Evolutionary conservation across 1,140 invertebrate genomes (phyloP).

Genomic region (Aethina tumida): DNA sequence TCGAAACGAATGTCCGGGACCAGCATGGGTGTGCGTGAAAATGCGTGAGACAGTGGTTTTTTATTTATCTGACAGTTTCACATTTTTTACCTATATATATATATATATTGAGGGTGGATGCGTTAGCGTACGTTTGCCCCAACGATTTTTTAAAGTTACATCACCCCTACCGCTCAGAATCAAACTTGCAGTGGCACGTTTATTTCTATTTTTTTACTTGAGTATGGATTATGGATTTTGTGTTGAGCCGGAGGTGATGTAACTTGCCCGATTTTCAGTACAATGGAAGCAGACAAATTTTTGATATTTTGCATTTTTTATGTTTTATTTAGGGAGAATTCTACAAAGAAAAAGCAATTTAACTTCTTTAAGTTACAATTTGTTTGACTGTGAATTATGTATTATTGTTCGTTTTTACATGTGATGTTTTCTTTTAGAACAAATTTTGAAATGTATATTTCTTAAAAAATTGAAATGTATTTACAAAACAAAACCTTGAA

Average conservation of each 20-base stretch:
- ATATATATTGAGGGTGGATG: too few species aligned
- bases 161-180: slow-evolving; percentile 16
- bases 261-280: neutral
- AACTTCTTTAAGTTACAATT: slow-evolving; percentile 13
- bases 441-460: slow-evolving; percentile 5
- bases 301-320: slow-evolving; percentile 29
- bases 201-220: neutral
- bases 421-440: slow-evolving; percentile 7
- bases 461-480: slow-evolving; percentile 8
- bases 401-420: slow-evolving; percentile 15
- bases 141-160: slow-evolving; percentile 24
- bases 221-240: slow-evolving; percentile 3
- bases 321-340: slow-evolving; percentile 32
- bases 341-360: slow-evolving; percentile 20
- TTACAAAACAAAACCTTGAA: slow-evolving; percentile 15
- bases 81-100: too few species aligned
- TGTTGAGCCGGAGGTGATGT: neutral
- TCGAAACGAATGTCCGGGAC: slow-evolving; percentile 8
- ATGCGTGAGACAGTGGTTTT: slow-evolving; percentile 16
- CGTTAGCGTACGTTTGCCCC: slow-evolving; percentile 29
- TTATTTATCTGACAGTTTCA: too few species aligned
- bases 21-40: slow-evolving; percentile 27
- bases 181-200: too few species aligned
- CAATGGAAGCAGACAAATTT: slow-evolving; percentile 27
- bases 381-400: slow-evolving; percentile 20